phyloP scores from a whole-genome alignment of 2,113 vertebrate genomes.

The Meriones unguiculatus region DNA sequence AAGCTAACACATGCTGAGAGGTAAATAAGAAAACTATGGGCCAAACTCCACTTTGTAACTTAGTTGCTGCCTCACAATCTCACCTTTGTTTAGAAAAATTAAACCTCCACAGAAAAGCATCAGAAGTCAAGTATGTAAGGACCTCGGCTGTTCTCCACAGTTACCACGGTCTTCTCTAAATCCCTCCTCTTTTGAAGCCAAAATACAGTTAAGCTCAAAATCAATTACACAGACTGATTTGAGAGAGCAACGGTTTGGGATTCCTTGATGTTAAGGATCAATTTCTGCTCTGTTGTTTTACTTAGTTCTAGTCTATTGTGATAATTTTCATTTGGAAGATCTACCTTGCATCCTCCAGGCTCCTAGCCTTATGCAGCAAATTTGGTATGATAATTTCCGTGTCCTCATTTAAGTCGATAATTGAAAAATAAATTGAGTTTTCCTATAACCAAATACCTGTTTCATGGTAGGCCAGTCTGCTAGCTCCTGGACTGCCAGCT shows the following conservation, averaged over 20 bases:
- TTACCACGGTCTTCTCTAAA: not conserved
- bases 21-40: not conserved
- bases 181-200: conserved; percentile 32
- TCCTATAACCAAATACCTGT: not conserved
- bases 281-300: conserved; percentile 6
- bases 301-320: conserved; percentile 3
- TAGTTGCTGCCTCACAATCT: conserved; percentile 32
- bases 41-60: not conserved
- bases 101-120: not conserved
- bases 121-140: not conserved
- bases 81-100: not conserved
- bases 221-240: not conserved
- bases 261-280: not conserved
- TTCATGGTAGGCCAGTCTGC: not conserved
- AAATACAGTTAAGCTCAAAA: conserved; percentile 34
- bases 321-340: conserved; percentile 43
- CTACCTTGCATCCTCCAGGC: not conserved
- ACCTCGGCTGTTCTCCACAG: not conserved
- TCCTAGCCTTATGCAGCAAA: not conserved
- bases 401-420: not conserved
- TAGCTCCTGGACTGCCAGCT: not conserved
- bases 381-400: not conserved
- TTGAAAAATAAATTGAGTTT: not conserved
- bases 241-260: not conserved
- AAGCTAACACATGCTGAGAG: not conserved